Base-by-base conservation (phyloP, 2,113 vertebrate species). In the Bubo scandiacus region DNA sequence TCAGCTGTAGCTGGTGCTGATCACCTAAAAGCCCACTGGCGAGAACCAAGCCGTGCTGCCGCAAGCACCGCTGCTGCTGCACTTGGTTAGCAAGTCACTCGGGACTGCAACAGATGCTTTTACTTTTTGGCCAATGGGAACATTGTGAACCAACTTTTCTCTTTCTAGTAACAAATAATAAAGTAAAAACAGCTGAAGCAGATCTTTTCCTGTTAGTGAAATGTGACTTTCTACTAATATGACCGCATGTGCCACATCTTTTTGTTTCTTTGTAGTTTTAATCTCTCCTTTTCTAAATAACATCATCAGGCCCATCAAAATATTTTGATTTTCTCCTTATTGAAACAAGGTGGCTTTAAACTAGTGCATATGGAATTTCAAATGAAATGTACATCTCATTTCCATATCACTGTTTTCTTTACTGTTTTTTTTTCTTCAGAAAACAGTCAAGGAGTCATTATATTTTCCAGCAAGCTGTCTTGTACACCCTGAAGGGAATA, bases 401-500 rank as follows among this genome's bases (percentile, higher is more conserved):
- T 98, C 95, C 89, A 91, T 91, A 87, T 91, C 88, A 82, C 95
- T 94, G 27, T 98, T 97, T 98, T 97, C 95, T 97, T 97, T 97
- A 82, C 80, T 80, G 89, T 68, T 78, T 94, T 96, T 95, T 73
- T 94, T 80, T 61, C 93, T 94, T 95, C 79, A 93, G 92, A 97
- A 97, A 97, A 83, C 85, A 98, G 96, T 95, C 86, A 93, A 97
- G 93, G 94, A 97, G 95, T 96, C 96, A 94, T 97, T 97, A 94
- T 95, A 62, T 97, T 98, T 97, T 97, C 97, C 94, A 96, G 94
- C 97, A 97, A 97, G 96, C 97, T 98, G 96, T 97, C 96, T 98
- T 97, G 85, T 96, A 95, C 71, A 95, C 96, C 96, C 98, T 95
- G 87, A 98, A 98, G 97, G 97, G 97, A 98, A 97, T 98, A 98